Evolutionary conservation across 2,797 vertebrate species (phyloP), one percentile per base, ranked within the genome.

Genomic region (Orientallactaga sibirica): DNA sequence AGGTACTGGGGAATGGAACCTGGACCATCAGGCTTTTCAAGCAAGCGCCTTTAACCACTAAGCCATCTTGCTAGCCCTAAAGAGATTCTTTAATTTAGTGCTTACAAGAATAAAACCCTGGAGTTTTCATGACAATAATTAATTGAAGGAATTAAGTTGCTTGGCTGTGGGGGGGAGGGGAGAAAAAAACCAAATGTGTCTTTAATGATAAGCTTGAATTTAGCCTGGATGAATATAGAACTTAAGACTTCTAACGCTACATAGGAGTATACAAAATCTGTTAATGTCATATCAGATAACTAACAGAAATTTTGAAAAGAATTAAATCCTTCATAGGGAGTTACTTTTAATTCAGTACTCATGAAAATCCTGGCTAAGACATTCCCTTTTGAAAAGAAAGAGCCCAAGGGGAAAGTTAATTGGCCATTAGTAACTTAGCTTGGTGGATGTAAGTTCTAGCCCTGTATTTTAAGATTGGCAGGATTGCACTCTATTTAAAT

Each of bases 391-490:
- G 19, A 75, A 88, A 87, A 88, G 43, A 24, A 67, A 25, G 22
- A 52, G 5, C n/a, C 73, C 12, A 79, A 80, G 33, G 20, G 41
- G 81, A 66, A 91, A 91, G 81, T 25, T 7, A 74, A 77, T 20
- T 81, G 8, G 66, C 58, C 84, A 43, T 67, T 92, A 64, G 14
- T 68, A 73, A 70, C 78, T 94, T 68, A 85, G 16, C n/a, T 89
- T 78, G 41, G 27, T 68, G 22, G n/a, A 7, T 86, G 84, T 91
- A 85, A 79, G 29, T 70, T 73, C 33, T 52, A 81, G 41, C 22
- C 37, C 77, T 43, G 1, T 83, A 84, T 71, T 88, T 96, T 80
- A 89, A 92, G 52, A 89, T 75, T 74, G 79, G 11, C 24, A 84
- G 5, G n/a, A 75, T 62, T 37, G 9, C 73, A 76, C 29, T 87